A percentile compares a stretch with the other conserved stretches of the same genome.
Evolutionary conservation across 2,113 vertebrate species (phyloP).

Genomic region (Carassius gibelio): DNA sequence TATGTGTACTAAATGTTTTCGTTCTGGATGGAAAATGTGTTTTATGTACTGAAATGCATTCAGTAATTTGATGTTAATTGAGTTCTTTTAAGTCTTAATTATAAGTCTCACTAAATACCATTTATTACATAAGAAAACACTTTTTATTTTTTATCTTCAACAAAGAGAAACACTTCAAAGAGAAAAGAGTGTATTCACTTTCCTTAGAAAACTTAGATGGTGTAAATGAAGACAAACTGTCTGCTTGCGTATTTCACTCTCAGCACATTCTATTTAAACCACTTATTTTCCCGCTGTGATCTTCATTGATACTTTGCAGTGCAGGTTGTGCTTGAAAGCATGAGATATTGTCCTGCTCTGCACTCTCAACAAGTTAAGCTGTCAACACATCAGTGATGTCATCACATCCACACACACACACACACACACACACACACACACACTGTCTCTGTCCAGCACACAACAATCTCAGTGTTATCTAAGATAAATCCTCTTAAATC

Average conservation of each 20-base stretch:
- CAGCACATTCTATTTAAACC: neutral
- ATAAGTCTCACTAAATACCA: neutral
- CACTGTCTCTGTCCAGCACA: neutral
- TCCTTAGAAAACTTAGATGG: neutral
- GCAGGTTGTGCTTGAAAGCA: slow-evolving; percentile 19
- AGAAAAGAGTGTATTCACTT: neutral
- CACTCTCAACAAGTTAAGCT: neutral
- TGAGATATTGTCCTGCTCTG: neutral
- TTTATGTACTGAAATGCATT: neutral
- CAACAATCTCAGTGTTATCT: neutral
- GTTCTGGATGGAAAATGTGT: neutral
- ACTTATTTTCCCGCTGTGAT: slow-evolving; percentile 1
- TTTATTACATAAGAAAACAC: neutral
- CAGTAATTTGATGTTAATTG: neutral
- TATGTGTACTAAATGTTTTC: neutral
- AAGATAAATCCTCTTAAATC: slow-evolving; percentile 19
- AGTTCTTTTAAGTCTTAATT: neutral
- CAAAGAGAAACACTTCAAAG: neutral
- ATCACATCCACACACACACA: neutral
- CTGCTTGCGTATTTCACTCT: neutral
- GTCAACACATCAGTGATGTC: slow-evolving; percentile 4
- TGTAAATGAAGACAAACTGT: slow-evolving; percentile 6
- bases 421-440: neutral
- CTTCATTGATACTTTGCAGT: neutral
- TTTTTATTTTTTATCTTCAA: neutral